phyloP scores from a whole-genome alignment of 1,140 invertebrate species.

The Drosophila bocqueti region DNA sequence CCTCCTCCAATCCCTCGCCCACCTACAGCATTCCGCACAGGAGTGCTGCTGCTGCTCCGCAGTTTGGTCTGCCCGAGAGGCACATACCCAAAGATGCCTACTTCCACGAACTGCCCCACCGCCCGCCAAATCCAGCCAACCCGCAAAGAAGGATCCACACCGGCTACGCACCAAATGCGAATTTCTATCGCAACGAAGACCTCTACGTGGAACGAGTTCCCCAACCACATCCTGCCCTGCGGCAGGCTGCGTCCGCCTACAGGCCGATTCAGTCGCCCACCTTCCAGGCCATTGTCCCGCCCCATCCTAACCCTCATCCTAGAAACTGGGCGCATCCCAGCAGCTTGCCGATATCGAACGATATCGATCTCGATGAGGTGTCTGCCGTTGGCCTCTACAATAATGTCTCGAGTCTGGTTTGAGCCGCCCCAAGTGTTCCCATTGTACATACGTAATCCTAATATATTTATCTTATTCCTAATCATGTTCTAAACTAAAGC shows the following conservation, averaged over 20 bases:
- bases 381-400: conserved; percentile 62
- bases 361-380: conserved; percentile 62
- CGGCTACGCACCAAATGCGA: conserved; percentile 43
- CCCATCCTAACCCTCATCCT: conserved; percentile 19
- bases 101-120: conserved; percentile 87
- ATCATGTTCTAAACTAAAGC: conserved; percentile 33
- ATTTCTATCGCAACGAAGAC: conserved; percentile 35
- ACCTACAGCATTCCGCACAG: conserved; percentile 49
- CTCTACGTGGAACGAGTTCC: conserved; percentile 19
- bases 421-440: conserved; percentile 25
- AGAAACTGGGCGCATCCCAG: conserved; percentile 43
- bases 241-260: conserved; percentile 10
- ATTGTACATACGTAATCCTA: conserved; percentile 63
- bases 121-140: conserved; percentile 22
- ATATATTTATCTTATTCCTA: conserved; percentile 65
- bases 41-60: conserved; percentile 5
- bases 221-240: conserved; percentile 3
- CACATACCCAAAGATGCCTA: conserved; percentile 87
- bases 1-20: conserved; percentile 41
- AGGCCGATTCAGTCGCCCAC: conserved; percentile 33
- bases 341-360: conserved; percentile 24
- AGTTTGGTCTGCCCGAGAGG: conserved; percentile 45
- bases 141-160: conserved; percentile 29
- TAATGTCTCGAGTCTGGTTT: conserved; percentile 72
- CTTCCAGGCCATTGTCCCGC: conserved; percentile 13